Evolutionary conservation across 2,888 invertebrate genomes (phyloP).

Genomic region (Dicyrtoma fusca): DNA sequence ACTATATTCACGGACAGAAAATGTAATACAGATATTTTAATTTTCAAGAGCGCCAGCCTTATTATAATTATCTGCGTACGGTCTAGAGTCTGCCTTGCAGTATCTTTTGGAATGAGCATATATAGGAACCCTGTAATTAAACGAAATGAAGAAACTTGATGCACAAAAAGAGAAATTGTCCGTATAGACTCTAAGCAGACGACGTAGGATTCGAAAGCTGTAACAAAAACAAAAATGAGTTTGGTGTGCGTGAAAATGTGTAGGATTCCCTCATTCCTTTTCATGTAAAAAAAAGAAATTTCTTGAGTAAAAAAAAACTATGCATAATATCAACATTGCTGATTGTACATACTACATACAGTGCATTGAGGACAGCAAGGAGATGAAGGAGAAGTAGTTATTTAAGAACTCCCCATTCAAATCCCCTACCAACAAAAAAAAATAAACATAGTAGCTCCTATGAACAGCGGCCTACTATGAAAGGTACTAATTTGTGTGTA

Average conservation of each 20-base stretch:
- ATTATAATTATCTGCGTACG: too few species aligned
- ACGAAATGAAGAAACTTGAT: conserved; percentile 1
- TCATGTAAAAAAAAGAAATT: conserved; percentile 6
- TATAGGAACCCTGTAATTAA: neutral
- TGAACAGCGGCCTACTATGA: too few species aligned
- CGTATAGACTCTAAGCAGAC: neutral
- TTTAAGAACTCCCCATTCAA: neutral
- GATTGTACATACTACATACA: too few species aligned
- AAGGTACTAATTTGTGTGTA: neutral
- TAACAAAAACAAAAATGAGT: conserved; percentile 9
- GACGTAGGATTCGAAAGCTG: conserved; percentile 17
- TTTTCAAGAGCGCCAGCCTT: neutral
- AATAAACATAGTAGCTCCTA: too few species aligned
- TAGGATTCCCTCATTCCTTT: conserved; percentile 16
- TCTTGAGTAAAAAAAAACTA: neutral
- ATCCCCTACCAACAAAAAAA: neutral
- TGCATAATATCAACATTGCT: too few species aligned
- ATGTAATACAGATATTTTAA: conserved; percentile 4
- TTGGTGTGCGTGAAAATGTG: conserved; percentile 27
- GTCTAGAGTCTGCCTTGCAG: too few species aligned
- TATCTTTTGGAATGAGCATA: neutral
- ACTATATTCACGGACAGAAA: too few species aligned
- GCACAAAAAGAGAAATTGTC: conserved; percentile 9
- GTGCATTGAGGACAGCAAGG: too few species aligned
- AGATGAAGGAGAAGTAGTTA: neutral